A percentile compares a stretch with the other conserved stretches of the same genome.
phyloP scores from a whole-genome alignment of 2,113 vertebrate genomes.

The Vulpes vulpes region DNA sequence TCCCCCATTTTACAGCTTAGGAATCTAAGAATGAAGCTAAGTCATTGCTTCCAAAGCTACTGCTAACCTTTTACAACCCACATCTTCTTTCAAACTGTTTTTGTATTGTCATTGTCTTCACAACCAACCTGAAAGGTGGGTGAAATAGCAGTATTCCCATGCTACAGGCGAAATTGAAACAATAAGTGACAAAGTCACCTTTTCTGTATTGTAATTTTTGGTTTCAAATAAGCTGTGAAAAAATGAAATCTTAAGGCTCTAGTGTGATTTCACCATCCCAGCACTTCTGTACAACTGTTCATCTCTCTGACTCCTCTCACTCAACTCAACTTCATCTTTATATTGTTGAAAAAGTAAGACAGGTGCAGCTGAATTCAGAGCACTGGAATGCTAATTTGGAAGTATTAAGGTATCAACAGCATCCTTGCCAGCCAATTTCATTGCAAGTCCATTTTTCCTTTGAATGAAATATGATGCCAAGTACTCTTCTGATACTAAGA shows the following conservation, averaged over 20 bases:
- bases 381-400: not conserved
- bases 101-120: not conserved
- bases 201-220: not conserved
- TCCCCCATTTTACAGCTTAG: not conserved
- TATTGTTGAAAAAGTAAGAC: not conserved
- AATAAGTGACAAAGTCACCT: not conserved
- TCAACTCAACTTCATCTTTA: not conserved
- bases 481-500: not conserved
- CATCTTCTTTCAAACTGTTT: not conserved
- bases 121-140: not conserved
- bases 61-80: not conserved
- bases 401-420: not conserved
- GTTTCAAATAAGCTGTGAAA: constrained; percentile 19
- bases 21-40: not conserved
- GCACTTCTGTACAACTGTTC: not conserved
- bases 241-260: not conserved
- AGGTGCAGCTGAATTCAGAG: not conserved
- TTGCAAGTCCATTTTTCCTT: constrained; percentile 38
- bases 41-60: constrained; percentile 1
- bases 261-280: not conserved
- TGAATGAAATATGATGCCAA: constrained; percentile 5
- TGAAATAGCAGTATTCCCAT: not conserved
- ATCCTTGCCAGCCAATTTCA: not conserved
- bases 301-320: not conserved
- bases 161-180: not conserved